Conservation (phyloP, 2,888 invertebrate species). For the Drosophila setosimentum region DNA sequence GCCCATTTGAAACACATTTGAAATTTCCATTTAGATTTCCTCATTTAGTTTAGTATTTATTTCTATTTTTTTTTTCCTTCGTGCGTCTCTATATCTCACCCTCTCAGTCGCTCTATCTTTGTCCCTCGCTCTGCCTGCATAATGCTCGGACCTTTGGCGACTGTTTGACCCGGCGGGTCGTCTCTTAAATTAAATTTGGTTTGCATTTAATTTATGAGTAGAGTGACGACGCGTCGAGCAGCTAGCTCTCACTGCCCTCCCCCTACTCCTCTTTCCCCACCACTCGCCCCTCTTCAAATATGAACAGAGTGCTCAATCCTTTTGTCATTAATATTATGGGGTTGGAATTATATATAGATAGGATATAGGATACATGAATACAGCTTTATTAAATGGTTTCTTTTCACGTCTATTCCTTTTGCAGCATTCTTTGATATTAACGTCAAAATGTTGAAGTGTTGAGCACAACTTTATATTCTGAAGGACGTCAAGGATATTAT, state of each 20-base stretch:
- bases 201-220: constrained; percentile 67
- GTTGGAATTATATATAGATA: neutral
- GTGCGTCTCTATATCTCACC: constrained; percentile 7
- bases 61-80: constrained; percentile 30
- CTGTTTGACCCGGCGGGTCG: constrained; percentile 71
- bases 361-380: neutral
- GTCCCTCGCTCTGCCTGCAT: constrained; percentile 64
- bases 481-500: constrained; percentile 53
- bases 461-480: constrained; percentile 26
- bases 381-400: constrained; percentile 5
- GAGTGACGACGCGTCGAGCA: constrained; percentile 28
- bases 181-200: constrained; percentile 74
- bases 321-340: constrained; percentile 9
- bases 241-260: constrained; percentile 6
- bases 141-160: constrained; percentile 62
- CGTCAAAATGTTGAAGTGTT: constrained; percentile 54
- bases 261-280: neutral
- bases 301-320: constrained; percentile 29
- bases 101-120: constrained; percentile 2
- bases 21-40: constrained; percentile 77
- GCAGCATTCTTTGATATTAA: constrained; percentile 48
- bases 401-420: constrained; percentile 10
- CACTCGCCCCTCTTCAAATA: no score
- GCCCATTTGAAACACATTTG: constrained; percentile 77
- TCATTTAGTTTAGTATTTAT: constrained; percentile 39